phyloP scores from a whole-genome alignment of 2,113 vertebrate genomes.

The Bufo gargarizans region DNA sequence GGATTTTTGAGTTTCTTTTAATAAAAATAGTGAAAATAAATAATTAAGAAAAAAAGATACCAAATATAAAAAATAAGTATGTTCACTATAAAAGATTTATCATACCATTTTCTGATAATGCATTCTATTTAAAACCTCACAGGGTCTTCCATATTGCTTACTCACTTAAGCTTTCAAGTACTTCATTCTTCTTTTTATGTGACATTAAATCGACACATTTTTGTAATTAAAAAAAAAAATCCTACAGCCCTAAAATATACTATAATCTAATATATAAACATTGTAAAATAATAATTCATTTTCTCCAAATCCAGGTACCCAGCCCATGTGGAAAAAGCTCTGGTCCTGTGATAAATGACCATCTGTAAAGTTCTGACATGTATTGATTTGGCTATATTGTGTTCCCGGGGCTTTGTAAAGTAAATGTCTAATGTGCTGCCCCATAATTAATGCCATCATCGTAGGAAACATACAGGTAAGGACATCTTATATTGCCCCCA shows the following conservation, averaged over 20 bases:
- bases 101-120: too few species aligned
- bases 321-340: neutral
- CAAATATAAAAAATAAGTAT: too few species aligned
- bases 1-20: too few species aligned
- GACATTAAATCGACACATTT: neutral
- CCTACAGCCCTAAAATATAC: neutral
- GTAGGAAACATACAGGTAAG: constrained; percentile 26
- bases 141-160: neutral
- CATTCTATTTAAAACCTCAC: neutral
- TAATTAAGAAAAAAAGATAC: too few species aligned
- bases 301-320: neutral
- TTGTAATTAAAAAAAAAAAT: too few species aligned
- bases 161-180: neutral
- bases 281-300: constrained; percentile 44
- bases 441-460: constrained; percentile 49
- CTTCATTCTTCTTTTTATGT: neutral
- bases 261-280: constrained; percentile 20
- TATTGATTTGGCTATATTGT: constrained; percentile 56
- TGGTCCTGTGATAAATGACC: constrained; percentile 34
- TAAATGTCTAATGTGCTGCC: constrained; percentile 38
- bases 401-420: constrained; percentile 38
- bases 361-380: constrained; percentile 24
- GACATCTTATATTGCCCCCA: neutral
- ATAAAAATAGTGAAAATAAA: too few species aligned
- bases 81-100: too few species aligned